Base-by-base conservation (phyloP, 2,113 vertebrate species). In the Loxodonta africana region DNA sequence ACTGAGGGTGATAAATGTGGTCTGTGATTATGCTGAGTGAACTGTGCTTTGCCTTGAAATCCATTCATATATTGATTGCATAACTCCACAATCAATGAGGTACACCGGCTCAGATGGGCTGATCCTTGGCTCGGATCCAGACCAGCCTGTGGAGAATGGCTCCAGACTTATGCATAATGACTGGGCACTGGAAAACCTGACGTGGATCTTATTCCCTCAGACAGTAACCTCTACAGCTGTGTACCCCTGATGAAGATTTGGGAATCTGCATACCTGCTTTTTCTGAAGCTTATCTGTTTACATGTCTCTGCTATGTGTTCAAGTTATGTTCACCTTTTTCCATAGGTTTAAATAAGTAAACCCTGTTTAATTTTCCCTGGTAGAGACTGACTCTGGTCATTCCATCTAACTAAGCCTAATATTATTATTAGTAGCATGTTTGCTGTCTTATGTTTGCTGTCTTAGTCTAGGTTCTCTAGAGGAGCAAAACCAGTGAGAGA, bases 1-100 rank as follows among this genome's bases (percentile, higher is more conserved):
- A 67, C 53, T 15, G 17, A 60, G 53, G 78, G n/a, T 85, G 89
- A 48, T 82, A 77, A 73, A 91, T 89, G 67, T 67, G 77, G 81
- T 26, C 6, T 60, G 63, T 73, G n/a, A 71, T 77, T 86, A 89
- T 78, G 37, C 87, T 93, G 67, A 88, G 92, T 60, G 53, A 95
- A 89, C 7, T 44, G 67, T 21, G 21, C 12, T 25, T 14, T 83
- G 80, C 20, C 92, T 83, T 0, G 1, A 46, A 83, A 95, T 73
- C 63, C 92, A 89, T 89, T 85, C 60, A 20, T 30, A 2, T 84
- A 87, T 84, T 41, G 94, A 94, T 63, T 9, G 2, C 0, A 7
- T 73, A 69, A 73, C 21, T 85, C 37, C 5, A 83, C 76, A 57
- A 86, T 95, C 5, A 1, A 60, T 82, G 63, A 83, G 20, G 30